Conservation (phyloP, 2,113 vertebrate genomes). For the Bos indicus region DNA sequence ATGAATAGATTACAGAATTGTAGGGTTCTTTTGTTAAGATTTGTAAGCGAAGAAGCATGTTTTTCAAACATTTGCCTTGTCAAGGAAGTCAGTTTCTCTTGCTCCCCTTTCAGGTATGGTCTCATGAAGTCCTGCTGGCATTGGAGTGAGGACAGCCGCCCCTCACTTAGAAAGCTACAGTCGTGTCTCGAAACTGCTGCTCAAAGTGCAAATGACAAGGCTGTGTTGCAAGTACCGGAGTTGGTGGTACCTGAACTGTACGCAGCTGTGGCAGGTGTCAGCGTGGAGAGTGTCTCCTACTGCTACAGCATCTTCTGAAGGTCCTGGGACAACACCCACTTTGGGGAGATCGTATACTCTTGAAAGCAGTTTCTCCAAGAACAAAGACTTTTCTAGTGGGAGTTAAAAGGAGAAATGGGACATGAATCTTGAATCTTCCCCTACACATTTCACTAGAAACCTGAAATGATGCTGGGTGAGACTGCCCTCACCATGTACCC, state of each 20-base stretch:
- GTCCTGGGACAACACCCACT: background rate
- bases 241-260: constrained; percentile 80
- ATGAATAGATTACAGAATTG: background rate
- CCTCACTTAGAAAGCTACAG: constrained; percentile 79
- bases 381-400: background rate
- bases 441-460: background rate
- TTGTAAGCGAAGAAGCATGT: background rate
- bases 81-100: background rate
- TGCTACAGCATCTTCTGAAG: constrained; percentile 77
- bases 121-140: constrained; percentile 92
- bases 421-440: background rate
- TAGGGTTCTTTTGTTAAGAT: background rate
- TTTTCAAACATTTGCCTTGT: background rate
- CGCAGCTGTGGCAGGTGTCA: constrained; percentile 74
- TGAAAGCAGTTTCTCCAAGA: background rate
- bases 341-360: background rate
- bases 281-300: constrained; percentile 49
- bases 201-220: constrained; percentile 84
- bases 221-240: constrained; percentile 85
- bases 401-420: background rate
- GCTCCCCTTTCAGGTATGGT: constrained; percentile 79
- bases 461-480: background rate
- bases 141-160: constrained; percentile 85
- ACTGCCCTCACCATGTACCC: too few relatives aligned
- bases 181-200: constrained; percentile 79